A percentile compares a stretch with the other conserved stretches of the same genome.
Conservation (phyloP, 2,113 vertebrate genomes). For the Macrotus californicus region DNA sequence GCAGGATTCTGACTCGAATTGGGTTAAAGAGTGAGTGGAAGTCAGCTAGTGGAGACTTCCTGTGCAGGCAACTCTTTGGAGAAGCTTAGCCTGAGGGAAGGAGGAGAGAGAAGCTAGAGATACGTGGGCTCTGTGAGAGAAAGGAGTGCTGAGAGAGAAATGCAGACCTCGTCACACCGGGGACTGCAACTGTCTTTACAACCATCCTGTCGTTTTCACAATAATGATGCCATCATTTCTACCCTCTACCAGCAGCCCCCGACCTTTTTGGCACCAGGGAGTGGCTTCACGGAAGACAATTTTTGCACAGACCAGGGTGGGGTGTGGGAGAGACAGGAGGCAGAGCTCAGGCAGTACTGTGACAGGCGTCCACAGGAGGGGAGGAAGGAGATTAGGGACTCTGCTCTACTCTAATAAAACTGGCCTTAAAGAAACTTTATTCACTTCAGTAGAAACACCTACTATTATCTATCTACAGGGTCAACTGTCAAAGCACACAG, state of each 20-base stretch:
- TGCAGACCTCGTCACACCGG: not conserved
- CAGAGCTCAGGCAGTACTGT: too few relatives aligned
- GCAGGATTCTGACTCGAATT: not conserved
- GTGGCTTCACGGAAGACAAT: too few relatives aligned
- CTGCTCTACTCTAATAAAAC: not conserved
- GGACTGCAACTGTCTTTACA: not conserved
- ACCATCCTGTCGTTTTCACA: not conserved
- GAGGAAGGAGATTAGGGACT: too few relatives aligned
- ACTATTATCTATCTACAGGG: not conserved
- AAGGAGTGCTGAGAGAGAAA: not conserved
- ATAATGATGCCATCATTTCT: not conserved
- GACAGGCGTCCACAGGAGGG: too few relatives aligned
- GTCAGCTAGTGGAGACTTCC: not conserved
- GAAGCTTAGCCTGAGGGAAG: not conserved
- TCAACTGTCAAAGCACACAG: not conserved
- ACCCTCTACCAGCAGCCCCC: not conserved
- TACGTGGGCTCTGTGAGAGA: not conserved
- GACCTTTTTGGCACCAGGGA: too few relatives aligned
- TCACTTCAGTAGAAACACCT: not conserved
- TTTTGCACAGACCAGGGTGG: too few relatives aligned
- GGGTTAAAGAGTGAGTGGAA: not conserved
- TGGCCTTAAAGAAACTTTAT: not conserved
- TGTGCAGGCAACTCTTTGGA: not conserved
- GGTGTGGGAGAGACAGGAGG: too few relatives aligned
- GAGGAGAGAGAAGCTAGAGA: not conserved